Base-by-base conservation (phyloP, 1,140 invertebrate species). In the Aphaenogaster floridana region DNA sequence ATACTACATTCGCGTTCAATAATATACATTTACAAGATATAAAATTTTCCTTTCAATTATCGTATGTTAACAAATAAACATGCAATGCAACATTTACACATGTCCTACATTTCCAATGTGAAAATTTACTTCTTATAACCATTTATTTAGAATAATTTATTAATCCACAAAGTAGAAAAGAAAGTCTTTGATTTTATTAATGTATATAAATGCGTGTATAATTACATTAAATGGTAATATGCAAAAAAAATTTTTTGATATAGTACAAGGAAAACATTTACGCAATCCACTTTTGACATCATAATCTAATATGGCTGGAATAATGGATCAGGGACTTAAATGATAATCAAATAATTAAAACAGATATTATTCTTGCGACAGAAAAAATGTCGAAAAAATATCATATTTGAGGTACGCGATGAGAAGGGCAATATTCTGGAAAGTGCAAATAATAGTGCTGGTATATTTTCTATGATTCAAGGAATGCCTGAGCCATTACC, bases 391-490 rank as follows among this genome's bases (percentile, higher is more conserved):
- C 83, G 91, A 21, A 92, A 94, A 84, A 92, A 95, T 76, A 80
- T 92, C 54, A 92, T 97, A 79, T 97, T 97, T 88, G 95, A 96
- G 93, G 94, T 96, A 7, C 93, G 93, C 45, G 95, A 96, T 90
- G 94, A 95, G 85, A 81, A 91, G 3, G 96, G 96, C 3, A 94
- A 95, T 34, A 72, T 97, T 52, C 86, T 97, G 28, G 96, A 97
- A 94, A 94, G 88, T 74, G 96, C 96, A 1, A 97, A 97, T 89
- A 97, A 97, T 91, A 96, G 96, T 59, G 96, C 95, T 45, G 96
- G 96, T 45, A 95, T 96, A 76, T 97, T 96, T 94, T 96, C 96
- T 6, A 92, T 96, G 77, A 15, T 93, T 34, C 96, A 97, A 95
- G 94, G 90, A 28, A 90, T 96, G 42, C 96, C 96, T 3, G 92